Percentiles rank a stretch among this genome's conserved stretches.
phyloP scores from a whole-genome alignment of 2,797 vertebrate species.

The Myotis pilosus region DNA sequence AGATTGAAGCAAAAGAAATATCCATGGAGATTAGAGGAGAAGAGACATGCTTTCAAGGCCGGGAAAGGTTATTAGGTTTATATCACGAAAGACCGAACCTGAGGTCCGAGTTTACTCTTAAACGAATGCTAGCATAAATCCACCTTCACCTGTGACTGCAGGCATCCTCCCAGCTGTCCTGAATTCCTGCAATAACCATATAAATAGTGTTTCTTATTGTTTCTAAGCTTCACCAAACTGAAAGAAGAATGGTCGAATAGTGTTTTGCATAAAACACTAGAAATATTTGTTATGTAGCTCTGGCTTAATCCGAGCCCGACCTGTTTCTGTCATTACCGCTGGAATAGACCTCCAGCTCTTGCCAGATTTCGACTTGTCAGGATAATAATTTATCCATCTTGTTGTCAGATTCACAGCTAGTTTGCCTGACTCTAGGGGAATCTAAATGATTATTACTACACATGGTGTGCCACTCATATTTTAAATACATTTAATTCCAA shows the following conservation, averaged over 20 bases:
- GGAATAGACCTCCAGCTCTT: conserved; percentile 54
- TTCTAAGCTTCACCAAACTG: conserved; percentile 53
- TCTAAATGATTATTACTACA: conserved; percentile 64
- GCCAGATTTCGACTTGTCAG: conserved; percentile 71
- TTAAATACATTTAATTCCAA: conserved; percentile 62
- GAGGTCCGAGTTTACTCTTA: conserved; percentile 35
- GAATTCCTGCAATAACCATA: conserved; percentile 14
- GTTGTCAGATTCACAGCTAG: conserved; percentile 71
- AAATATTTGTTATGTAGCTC: conserved; percentile 67
- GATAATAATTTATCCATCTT: conserved; percentile 76
- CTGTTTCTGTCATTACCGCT: conserved; percentile 72
- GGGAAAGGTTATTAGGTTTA: conserved; percentile 37
- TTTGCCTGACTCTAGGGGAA: conserved; percentile 69
- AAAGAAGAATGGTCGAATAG: conserved; percentile 24
- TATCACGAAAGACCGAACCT: conserved; percentile 49
- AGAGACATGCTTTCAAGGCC: conserved; percentile 38
- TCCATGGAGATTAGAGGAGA: background rate
- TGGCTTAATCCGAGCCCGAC: conserved; percentile 64
- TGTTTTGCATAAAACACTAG: conserved; percentile 73
- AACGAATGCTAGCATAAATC: conserved; percentile 42
- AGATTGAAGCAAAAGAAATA: background rate
- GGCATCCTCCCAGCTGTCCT: background rate
- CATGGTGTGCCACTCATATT: conserved; percentile 29
- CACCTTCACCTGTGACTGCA: conserved; percentile 10
- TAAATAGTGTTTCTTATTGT: conserved; percentile 53